These are phyloP conservation scores for Sinosuthora webbiana DNA, from an alignment of 2,113 vertebrate species.

Conservation along the genomic window DNA sequence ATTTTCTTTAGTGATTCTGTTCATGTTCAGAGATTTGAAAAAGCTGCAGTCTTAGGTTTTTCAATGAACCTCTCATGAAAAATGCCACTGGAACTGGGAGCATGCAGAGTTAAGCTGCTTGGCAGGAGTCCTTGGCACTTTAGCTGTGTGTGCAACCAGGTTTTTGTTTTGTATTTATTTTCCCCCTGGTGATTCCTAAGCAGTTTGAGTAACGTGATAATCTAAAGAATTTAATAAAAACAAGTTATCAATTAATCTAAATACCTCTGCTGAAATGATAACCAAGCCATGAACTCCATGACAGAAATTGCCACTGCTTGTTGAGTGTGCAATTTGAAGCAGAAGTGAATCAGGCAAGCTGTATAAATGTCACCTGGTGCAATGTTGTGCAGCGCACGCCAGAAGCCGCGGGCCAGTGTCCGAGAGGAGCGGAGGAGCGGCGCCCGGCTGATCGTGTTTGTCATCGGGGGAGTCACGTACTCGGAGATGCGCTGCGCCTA, in stretches of 20 bases:
- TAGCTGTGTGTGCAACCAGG: not conserved
- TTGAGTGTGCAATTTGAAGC: not conserved
- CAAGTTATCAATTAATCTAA: not conserved
- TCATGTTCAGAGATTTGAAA: not conserved
- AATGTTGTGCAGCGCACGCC: slow-evolving; percentile 72
- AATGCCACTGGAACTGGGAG: not conserved
- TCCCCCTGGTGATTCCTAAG: not conserved
- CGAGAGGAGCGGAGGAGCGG: slow-evolving; percentile 81
- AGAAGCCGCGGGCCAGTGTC: slow-evolving; percentile 74
- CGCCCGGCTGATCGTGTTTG: slow-evolving; percentile 89
- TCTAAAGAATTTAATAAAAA: not conserved
- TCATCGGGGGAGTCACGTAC: slow-evolving; percentile 88
- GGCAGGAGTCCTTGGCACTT: not conserved
- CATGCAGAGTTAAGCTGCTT: not conserved
- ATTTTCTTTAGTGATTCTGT: not conserved
- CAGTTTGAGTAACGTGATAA: not conserved
- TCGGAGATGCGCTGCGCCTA: slow-evolving; percentile 96
- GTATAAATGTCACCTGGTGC: not conserved
- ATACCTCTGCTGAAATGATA: not conserved
- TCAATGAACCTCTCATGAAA: not conserved
- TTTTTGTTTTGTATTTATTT: not conserved
- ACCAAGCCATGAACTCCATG: not conserved
- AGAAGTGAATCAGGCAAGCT: not conserved
- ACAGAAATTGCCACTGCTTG: not conserved
- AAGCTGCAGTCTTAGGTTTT: too few species aligned